Conservation (phyloP, 2,888 invertebrate genomes). For the Cinara cedri region DNA sequence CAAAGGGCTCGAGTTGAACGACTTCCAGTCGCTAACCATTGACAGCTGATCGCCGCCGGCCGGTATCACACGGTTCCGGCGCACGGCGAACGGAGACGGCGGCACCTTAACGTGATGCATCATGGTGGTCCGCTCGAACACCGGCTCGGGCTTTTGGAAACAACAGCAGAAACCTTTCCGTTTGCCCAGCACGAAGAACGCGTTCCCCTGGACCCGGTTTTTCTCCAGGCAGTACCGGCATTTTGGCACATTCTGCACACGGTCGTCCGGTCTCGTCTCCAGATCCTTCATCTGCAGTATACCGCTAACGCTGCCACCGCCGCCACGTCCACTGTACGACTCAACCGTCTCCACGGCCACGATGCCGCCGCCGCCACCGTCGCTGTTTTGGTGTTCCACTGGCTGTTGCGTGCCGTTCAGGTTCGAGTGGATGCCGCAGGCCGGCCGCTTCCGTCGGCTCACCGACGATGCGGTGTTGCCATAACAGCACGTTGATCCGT, state of each 20-base stretch:
- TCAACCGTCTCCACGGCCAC: conserved; percentile 48
- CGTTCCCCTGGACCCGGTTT: conserved; percentile 45
- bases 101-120: conserved; percentile 57
- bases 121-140: conserved; percentile 47
- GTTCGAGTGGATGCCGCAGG: conserved; percentile 43
- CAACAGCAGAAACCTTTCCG: conserved; percentile 55
- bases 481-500: conserved; percentile 29
- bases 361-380: not conserved
- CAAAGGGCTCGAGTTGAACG: conserved; percentile 56
- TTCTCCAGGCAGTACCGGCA: conserved; percentile 58
- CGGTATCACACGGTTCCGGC: conserved; percentile 57
- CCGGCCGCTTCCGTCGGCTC: conserved; percentile 33
- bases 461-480: not conserved
- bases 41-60: conserved; percentile 40
- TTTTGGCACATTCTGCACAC: conserved; percentile 58
- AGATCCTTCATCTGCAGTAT: not conserved
- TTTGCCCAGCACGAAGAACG: conserved; percentile 54
- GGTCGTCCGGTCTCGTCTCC: conserved; percentile 57
- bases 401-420: conserved; percentile 25
- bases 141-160: conserved; percentile 44
- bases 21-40: conserved; percentile 58
- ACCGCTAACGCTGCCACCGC: not conserved
- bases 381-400: not conserved
- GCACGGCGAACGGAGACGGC: conserved; percentile 58
- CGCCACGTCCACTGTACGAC: conserved; percentile 16